Evolutionary conservation across 2,797 vertebrate species (phyloP), one percentile per base, ranked within the genome.

Genomic region (Apogon hyalosoma): DNA sequence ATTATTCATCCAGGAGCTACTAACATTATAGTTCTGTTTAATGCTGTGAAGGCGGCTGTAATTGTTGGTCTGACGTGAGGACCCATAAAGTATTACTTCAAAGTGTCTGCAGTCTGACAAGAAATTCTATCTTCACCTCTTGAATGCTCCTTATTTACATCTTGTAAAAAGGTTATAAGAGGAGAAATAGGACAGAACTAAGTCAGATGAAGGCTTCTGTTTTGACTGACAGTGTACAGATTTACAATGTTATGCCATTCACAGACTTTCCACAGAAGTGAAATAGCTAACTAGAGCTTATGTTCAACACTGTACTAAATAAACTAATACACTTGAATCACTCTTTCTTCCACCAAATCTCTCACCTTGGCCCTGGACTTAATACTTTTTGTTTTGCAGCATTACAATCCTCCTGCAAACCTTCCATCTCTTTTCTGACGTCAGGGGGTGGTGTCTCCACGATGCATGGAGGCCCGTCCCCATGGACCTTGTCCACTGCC

Each of bases 391-490:
- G 28, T 72, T 76, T 31, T 85, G 60, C 47, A 80, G 66, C 57
- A 75, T 62, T 46, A 63, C 28, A 42, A 46, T 52, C 80, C 63
- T 72, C 69, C 40, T 69, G 38, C 54, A 73, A 69, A 70, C 53
- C 79, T 43, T 54, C 39, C 42, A 41, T 56, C 57, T 70, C 18
- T 43, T 52, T 16, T 42, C 41, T 60, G 62, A 49, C 36, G 74
- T 94, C 92, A 95, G 80, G 94, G 93, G 66, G 92, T 94, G 67
- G 93, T 93, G 86, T 95, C 93, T 56, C 93, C 93, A n/a, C 92
- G 92, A 63, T 88, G 92, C 57, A 93, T 91, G 80, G 91, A 84
- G 74, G 88, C 86, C 19, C 92, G 83, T 57, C 82, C 87, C 94
- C 94, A 94, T 11, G 59, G 85, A 62, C 74, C 93, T 80, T 74